A percentile compares a stretch with the other conserved stretches of the same genome.
phyloP scores from a whole-genome alignment of 2,113 vertebrate genomes.

The Cheirogaleus medius region DNA sequence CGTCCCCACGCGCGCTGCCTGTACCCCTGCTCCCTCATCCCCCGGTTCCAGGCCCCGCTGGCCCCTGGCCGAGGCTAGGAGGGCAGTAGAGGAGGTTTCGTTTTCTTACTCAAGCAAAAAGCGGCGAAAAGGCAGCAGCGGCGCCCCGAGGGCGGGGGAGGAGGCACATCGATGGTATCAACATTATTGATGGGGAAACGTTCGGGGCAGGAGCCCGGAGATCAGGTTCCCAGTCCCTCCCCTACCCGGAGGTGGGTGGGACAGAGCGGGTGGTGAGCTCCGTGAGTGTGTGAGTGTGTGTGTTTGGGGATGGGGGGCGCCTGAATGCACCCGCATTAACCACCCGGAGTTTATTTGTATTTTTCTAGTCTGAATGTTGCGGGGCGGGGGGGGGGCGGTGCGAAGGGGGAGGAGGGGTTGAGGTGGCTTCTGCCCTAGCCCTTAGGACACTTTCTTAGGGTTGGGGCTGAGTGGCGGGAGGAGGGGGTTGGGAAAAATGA shows the following conservation, averaged over 20 bases:
- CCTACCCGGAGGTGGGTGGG: slow-evolving; percentile 67
- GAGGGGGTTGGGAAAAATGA: neutral
- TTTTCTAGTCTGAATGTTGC: slow-evolving; percentile 24
- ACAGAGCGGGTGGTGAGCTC: neutral
- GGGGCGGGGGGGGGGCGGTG: neutral
- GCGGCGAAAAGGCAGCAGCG: slow-evolving; percentile 14
- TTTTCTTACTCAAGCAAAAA: slow-evolving; percentile 59
- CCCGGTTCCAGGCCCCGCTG: neutral
- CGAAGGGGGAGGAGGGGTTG: neutral
- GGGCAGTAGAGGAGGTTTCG: slow-evolving; percentile 53
- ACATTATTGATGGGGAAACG: slow-evolving; percentile 67
- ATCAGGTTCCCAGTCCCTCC: slow-evolving; percentile 73
- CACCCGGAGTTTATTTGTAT: slow-evolving; percentile 51
- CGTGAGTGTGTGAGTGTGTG: neutral
- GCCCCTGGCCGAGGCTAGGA: neutral
- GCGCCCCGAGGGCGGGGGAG: slow-evolving; percentile 47
- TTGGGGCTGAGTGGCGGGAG: neutral
- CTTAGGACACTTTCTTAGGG: neutral
- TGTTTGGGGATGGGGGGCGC: neutral
- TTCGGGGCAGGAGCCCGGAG: slow-evolving; percentile 35
- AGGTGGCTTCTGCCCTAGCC: neutral
- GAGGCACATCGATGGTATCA: slow-evolving; percentile 51
- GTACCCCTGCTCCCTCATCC: neutral
- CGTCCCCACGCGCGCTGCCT: neutral
- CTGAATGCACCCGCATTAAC: neutral